Evolutionary conservation across 2,113 vertebrate species (phyloP), one percentile per base, ranked within the genome.

Genomic region (Hydrolagus affinis): DNA sequence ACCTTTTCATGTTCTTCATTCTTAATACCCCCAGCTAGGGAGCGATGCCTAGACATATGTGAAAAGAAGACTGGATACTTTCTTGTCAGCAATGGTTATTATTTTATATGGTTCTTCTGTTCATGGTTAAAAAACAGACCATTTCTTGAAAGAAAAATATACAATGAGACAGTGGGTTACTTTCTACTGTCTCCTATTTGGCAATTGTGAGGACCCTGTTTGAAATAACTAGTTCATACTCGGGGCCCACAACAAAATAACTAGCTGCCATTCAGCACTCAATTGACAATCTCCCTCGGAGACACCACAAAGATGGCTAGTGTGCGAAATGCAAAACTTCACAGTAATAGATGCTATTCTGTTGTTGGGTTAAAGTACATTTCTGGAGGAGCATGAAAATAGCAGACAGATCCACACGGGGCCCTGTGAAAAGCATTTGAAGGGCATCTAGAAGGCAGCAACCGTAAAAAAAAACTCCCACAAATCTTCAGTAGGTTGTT

Each of bases 211-310:
- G 8, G 56, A 19, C 21, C 28, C 32, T 56, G 15, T 56, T 14
- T 83, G 78, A 83, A 83, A 83, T 83, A 62, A 64, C 11, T 23
- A 66, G 17, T 30, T 30, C 60, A 17, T 83, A 62, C 78, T 83
- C 3, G 78, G 78, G 60, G 32, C 25, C 78, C 66, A 28, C 32
- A 66, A 28, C 70, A 72, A 80, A 83, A 6, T 44, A 44, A 83
- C 62, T 66, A 62, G 62, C 78, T 66, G 66, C 15, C 17, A 17
- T 68, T 8, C 21, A 66, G 60, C 59, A 80, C 10, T 60, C 1
- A 44, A 62, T 80, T 28, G 76, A 14, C 59, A 80, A 80, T 64
- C 59, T 64, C 44, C 44, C 76, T 28, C 57, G 8, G 23, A 28
- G 23, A 80, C 7, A 44, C 6, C 44, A 44, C 44, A 44, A 59